Percentiles rank a stretch among this genome's conserved stretches.
These are phyloP conservation scores for Scaptodrosophila latifasciaeformis DNA, from an alignment of 2,888 invertebrate genomes.

Conservation along the genomic window DNA sequence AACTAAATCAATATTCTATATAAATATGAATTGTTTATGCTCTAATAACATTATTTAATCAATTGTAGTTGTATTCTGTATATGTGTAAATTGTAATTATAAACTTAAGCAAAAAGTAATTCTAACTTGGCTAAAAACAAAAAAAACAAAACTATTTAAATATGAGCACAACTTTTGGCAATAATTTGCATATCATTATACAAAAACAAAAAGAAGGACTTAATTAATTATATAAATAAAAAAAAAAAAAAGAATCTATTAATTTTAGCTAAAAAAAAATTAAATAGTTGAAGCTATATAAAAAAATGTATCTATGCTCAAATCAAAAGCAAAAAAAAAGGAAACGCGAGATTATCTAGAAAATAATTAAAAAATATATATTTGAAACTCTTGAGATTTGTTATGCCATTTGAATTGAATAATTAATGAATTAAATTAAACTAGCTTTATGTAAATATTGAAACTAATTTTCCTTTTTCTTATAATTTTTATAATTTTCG, in stretches of 20 bases:
- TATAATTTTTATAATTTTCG: slow-evolving; percentile 16
- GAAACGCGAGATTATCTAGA: background rate
- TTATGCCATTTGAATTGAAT: too few species aligned
- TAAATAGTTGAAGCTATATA: slow-evolving; percentile 2
- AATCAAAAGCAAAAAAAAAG: background rate
- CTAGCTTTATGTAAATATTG: too few species aligned
- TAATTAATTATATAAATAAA: too few species aligned
- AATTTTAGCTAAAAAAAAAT: slow-evolving; percentile 6
- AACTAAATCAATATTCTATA: too few species aligned
- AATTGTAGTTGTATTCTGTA: slow-evolving; percentile 22
- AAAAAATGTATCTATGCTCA: background rate
- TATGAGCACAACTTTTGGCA: slow-evolving; percentile 25
- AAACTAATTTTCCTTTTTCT: slow-evolving; percentile 25
- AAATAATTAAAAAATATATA: too few species aligned
- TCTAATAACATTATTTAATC: slow-evolving; percentile 29
- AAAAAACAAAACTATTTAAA: slow-evolving; percentile 6
- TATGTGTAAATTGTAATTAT: slow-evolving; percentile 27
- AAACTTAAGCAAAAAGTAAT: slow-evolving; percentile 7
- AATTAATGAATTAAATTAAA: too few species aligned
- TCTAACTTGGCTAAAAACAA: slow-evolving; percentile 16
- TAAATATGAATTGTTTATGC: too few species aligned
- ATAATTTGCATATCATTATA: slow-evolving; percentile 63
- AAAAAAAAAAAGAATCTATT: background rate
- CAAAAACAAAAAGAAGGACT: too few species aligned
- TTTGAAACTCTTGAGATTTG: slow-evolving; percentile 1